Conservation (phyloP, 2,797 vertebrate species). For the Enteromius trimaculatus region DNA sequence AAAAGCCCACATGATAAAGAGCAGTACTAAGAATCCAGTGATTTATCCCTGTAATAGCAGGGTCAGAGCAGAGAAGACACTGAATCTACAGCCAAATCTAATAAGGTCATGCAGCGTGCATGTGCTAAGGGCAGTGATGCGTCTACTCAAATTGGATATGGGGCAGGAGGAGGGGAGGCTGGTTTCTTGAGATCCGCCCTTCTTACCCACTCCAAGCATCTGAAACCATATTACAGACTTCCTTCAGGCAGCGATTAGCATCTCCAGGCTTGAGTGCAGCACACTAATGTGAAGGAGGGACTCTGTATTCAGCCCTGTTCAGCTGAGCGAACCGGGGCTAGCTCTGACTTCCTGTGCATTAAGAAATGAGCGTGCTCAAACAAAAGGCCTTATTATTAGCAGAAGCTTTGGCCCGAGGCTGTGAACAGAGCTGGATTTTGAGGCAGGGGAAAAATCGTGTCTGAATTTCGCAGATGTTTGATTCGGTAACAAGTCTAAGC, state of each 20-base stretch:
- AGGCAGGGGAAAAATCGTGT: background rate
- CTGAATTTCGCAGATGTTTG: background rate
- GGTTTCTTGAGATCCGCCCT: constrained; percentile 54
- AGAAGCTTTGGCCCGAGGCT: constrained; percentile 12
- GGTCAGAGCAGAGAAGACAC: constrained; percentile 51
- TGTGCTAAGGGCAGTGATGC: constrained; percentile 65
- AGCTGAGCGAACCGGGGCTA: constrained; percentile 10
- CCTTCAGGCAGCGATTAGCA: constrained; percentile 72
- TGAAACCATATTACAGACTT: constrained; percentile 62
- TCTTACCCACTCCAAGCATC: constrained; percentile 66
- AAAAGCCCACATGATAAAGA: constrained; percentile 37
- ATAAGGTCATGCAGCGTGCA: constrained; percentile 66
- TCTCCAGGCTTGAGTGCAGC: constrained; percentile 63
- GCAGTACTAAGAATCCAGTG: constrained; percentile 43
- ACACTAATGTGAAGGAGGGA: constrained; percentile 58
- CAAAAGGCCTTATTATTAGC: constrained; percentile 34
- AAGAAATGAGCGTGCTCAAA: constrained; percentile 18
- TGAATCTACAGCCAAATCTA: constrained; percentile 65
- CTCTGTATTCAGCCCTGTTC: background rate
- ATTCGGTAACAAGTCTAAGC: background rate
- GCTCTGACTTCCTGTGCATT: constrained; percentile 50
- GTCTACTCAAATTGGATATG: constrained; percentile 68
- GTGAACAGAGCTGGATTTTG: background rate
- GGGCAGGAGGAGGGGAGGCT: constrained; percentile 33
- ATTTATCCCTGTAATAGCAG: constrained; percentile 61